A percentile compares a stretch with the other conserved stretches of the same genome.
Evolutionary conservation across 2,888 invertebrate species (phyloP).

Genomic region (Lycia hirtaria): DNA sequence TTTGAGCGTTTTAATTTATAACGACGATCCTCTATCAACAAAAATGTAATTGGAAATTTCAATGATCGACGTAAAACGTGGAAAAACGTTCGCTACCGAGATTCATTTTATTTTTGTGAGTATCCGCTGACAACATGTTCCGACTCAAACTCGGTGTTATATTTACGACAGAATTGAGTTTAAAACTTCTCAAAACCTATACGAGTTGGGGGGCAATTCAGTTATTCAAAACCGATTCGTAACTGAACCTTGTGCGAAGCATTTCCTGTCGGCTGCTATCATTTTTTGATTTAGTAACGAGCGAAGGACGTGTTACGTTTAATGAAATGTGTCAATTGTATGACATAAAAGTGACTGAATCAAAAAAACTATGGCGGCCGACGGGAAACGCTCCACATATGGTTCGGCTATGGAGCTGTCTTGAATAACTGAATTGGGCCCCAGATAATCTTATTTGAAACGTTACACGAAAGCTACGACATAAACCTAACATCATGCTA

Average conservation of each 20-base stretch:
- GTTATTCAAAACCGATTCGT: too few species aligned
- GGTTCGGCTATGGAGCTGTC: too few species aligned
- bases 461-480: slow-evolving; percentile 14
- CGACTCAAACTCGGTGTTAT: not conserved
- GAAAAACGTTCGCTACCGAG: not conserved
- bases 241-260: too few species aligned
- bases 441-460: slow-evolving; percentile 14
- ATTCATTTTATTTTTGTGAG: not conserved
- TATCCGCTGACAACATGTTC: not conserved
- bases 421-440: too few species aligned
- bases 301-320: too few species aligned
- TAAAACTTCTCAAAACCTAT: slow-evolving; percentile 12
- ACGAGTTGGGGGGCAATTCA: too few species aligned
- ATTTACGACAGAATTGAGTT: slow-evolving; percentile 1
- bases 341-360: too few species aligned
- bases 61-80: not conserved
- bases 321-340: too few species aligned
- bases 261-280: too few species aligned
- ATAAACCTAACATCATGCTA: not conserved
- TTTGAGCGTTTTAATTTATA: slow-evolving; percentile 1
- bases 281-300: too few species aligned
- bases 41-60: not conserved
- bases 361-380: too few species aligned
- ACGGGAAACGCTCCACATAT: too few species aligned
- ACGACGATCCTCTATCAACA: not conserved